A percentile compares a stretch with the other conserved stretches of the same genome.
phyloP scores from a whole-genome alignment of 2,113 vertebrate species.

The Neomonachus schauinslandi region DNA sequence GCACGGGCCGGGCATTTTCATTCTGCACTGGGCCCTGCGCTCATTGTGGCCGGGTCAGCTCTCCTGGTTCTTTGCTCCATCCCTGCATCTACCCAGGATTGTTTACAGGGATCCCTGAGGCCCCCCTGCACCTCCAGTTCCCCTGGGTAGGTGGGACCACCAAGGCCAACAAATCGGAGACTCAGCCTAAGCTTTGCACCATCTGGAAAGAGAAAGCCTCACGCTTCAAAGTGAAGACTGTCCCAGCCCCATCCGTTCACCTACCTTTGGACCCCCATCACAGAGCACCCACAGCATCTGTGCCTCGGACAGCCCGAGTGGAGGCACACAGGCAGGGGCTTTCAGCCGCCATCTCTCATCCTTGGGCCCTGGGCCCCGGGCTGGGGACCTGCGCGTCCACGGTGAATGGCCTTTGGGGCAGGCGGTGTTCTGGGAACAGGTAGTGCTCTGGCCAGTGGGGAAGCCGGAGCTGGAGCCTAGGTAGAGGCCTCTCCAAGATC shows the following conservation, averaged over 20 bases:
- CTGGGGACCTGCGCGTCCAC: background rate
- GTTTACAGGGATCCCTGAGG: background rate
- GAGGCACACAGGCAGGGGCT: rapidly evolving
- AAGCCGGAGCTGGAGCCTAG: background rate
- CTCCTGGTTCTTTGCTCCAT: background rate
- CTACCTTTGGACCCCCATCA: background rate
- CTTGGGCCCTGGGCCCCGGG: background rate
- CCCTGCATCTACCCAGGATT: background rate
- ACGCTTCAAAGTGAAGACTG: rapidly evolving
- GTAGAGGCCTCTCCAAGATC: background rate
- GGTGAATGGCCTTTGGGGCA: background rate
- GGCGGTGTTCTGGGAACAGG: background rate
- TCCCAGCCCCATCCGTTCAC: background rate
- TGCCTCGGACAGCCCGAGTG: rapidly evolving
- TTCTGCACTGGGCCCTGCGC: rapidly evolving
- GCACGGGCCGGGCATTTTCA: rapidly evolving
- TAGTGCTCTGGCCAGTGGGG: background rate
- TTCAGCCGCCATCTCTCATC: background rate
- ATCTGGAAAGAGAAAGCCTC: no score
- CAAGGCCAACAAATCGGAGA: rapidly evolving
- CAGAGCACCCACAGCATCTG: rapidly evolving
- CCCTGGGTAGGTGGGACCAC: background rate
- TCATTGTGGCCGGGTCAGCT: rapidly evolving
- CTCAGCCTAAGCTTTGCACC: rapidly evolving
- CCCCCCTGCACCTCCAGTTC: background rate